phyloP scores from a whole-genome alignment of 1,140 invertebrate genomes.

The Brachionus sp. region DNA sequence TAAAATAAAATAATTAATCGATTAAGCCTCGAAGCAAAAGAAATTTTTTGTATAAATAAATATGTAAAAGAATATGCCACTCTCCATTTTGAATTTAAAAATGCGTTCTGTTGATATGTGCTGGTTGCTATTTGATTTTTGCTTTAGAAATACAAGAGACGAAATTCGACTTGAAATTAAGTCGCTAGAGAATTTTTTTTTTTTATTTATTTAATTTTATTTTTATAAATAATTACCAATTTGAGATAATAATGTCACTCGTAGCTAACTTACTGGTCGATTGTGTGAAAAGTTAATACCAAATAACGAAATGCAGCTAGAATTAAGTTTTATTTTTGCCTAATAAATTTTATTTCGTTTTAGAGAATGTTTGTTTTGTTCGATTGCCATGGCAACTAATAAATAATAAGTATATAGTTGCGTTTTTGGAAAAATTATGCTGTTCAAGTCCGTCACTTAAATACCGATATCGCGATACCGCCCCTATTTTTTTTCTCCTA shows the following conservation, averaged over 20 bases:
- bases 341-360: slow-evolving; percentile 40
- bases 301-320: neutral
- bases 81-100: neutral
- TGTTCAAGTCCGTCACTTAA: neutral
- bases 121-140: slow-evolving; percentile 17
- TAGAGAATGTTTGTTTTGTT: slow-evolving; percentile 27
- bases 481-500: neutral
- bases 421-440: neutral
- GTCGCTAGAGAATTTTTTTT: neutral
- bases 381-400: neutral
- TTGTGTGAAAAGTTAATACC: slow-evolving; percentile 4
- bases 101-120: slow-evolving; percentile 8
- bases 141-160: slow-evolving; percentile 10
- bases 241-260: neutral
- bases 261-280: neutral
- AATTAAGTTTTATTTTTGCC: slow-evolving; percentile 9
- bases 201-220: neutral
- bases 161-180: slow-evolving; percentile 19
- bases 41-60: neutral
- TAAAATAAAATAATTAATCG: neutral
- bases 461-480: neutral
- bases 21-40: neutral
- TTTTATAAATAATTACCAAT: neutral
- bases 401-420: slow-evolving; percentile 12
- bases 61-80: neutral